Evolutionary conservation across 2,888 invertebrate species (phyloP).

Genomic region (Elysia crispata): DNA sequence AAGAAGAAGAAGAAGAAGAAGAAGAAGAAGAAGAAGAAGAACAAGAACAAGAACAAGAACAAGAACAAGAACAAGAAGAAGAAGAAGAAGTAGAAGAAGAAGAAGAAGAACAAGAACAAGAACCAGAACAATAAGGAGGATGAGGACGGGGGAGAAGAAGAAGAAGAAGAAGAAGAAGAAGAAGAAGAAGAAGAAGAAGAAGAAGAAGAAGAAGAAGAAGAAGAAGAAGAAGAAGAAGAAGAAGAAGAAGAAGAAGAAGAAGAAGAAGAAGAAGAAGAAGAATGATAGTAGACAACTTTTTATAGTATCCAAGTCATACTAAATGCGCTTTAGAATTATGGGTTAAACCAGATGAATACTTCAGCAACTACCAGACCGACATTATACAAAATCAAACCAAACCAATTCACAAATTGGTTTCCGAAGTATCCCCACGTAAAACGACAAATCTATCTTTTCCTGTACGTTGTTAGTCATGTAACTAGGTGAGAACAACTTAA

Average conservation of each 20-base stretch:
- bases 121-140: not conserved
- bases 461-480: no score
- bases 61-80: not conserved
- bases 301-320: no score
- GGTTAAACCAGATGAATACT: no score
- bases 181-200: not conserved
- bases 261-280: not conserved
- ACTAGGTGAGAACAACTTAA: no score
- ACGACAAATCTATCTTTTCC: no score
- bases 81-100: not conserved
- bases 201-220: constrained; percentile 14
- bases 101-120: not conserved
- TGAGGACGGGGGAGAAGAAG: not conserved
- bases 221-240: not conserved
- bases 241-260: not conserved
- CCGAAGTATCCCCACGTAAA: no score
- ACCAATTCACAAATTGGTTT: no score
- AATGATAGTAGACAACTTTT: constrained; percentile 19
- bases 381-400: no score
- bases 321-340: no score
- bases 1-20: not conserved
- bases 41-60: not conserved
- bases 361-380: no score
- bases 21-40: not conserved
- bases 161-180: not conserved